These are phyloP conservation scores for Pterois miles DNA, from an alignment of 2,797 vertebrate species.

Conservation along the genomic window DNA sequence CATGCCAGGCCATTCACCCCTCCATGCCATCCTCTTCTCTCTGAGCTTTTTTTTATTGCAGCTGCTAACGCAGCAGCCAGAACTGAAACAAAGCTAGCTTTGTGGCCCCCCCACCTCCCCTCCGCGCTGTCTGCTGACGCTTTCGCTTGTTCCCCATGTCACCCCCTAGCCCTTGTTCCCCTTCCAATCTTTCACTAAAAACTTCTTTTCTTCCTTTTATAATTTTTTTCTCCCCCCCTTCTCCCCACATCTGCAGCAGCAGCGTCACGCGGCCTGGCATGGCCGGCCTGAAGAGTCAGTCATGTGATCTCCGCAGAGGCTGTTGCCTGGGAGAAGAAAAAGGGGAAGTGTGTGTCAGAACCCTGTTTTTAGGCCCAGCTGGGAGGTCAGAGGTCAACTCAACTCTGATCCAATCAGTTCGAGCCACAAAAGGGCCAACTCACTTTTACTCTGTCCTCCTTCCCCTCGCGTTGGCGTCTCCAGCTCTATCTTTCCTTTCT, in stretches of 20 bases:
- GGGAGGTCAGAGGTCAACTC: slow-evolving; percentile 70
- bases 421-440: slow-evolving; percentile 47
- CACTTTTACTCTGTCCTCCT: slow-evolving; percentile 24
- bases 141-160: slow-evolving; percentile 77
- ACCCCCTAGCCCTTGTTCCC: slow-evolving; percentile 64
- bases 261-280: slow-evolving; percentile 77
- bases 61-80: slow-evolving; percentile 85
- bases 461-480: slow-evolving; percentile 10
- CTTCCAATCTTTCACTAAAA: slow-evolving; percentile 78
- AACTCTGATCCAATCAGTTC: slow-evolving; percentile 64
- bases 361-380: slow-evolving; percentile 60
- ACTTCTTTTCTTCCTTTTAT: slow-evolving; percentile 74
- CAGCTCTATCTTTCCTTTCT: slow-evolving; percentile 26
- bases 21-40: slow-evolving; percentile 65
- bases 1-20: slow-evolving; percentile 62
- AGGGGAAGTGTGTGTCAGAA: slow-evolving; percentile 71
- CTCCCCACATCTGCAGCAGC: slow-evolving; percentile 81
- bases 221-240: slow-evolving; percentile 31
- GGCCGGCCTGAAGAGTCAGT: slow-evolving; percentile 48
- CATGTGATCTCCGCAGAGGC: slow-evolving; percentile 74
- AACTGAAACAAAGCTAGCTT: slow-evolving; percentile 83
- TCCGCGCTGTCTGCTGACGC: slow-evolving; percentile 74
- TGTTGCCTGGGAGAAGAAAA: slow-evolving; percentile 66
- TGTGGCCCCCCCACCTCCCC: slow-evolving; percentile 69
- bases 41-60: slow-evolving; percentile 79